Conservation (phyloP, 2,797 vertebrate species). For the Anabacerthia variegaticeps region DNA sequence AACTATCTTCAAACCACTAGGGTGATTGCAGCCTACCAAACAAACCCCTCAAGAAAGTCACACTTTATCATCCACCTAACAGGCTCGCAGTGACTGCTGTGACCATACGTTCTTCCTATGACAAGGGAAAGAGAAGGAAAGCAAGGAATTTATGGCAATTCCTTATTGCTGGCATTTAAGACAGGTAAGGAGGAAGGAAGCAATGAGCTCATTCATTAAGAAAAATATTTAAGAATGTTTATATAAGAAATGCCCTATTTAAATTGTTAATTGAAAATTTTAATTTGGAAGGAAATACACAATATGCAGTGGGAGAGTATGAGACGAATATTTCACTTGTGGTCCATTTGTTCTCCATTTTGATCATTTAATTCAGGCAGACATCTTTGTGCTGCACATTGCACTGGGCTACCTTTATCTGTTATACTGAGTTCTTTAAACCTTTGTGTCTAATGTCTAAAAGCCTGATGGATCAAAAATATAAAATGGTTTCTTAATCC, state of each 20-base stretch:
- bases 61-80: not conserved
- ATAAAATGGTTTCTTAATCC: not conserved
- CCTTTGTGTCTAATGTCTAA: not conserved
- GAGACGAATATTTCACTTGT: not conserved
- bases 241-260: not conserved
- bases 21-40: not conserved
- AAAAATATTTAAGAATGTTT: not conserved
- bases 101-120: not conserved
- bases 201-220: not conserved
- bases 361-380: not conserved
- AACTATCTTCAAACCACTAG: not conserved
- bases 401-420: not conserved
- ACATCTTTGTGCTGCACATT: not conserved
- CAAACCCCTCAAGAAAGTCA: not conserved
- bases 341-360: not conserved
- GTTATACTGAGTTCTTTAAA: not conserved
- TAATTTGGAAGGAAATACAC: not conserved
- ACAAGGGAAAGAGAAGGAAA: not conserved
- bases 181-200: not conserved
- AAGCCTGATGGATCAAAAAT: not conserved
- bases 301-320: not conserved
- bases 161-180: not conserved
- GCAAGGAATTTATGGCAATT: not conserved
- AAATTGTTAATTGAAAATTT: not conserved
- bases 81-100: not conserved